phyloP scores from a whole-genome alignment of 1,140 invertebrate genomes.

The Euura saliciscinereae region DNA sequence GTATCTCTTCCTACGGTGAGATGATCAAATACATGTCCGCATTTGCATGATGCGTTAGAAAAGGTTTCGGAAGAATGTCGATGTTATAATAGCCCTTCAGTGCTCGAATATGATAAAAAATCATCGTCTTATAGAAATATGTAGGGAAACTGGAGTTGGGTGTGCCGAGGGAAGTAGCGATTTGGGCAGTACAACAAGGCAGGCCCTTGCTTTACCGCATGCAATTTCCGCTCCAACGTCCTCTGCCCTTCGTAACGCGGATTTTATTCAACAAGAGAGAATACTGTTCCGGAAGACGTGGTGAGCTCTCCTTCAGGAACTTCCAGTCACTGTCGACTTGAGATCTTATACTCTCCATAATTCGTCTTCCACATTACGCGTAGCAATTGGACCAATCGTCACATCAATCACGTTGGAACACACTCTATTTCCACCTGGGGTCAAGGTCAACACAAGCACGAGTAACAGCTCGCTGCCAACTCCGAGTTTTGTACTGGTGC shows the following conservation, averaged over 20 bases:
- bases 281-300: slow-evolving; percentile 39
- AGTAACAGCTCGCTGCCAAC: neutral
- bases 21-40: neutral
- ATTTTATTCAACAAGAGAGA: slow-evolving; percentile 42
- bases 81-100: neutral
- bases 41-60: neutral
- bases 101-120: neutral
- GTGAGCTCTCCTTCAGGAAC: slow-evolving; percentile 19
- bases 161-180: slow-evolving; percentile 37
- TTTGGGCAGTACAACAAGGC: slow-evolving; percentile 32
- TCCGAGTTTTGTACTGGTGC: neutral
- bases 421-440: slow-evolving; percentile 26
- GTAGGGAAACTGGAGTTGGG: slow-evolving; percentile 46
- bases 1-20: slow-evolving; percentile 40
- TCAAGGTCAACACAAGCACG: neutral
- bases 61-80: neutral
- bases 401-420: slow-evolving; percentile 35
- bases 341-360: neutral
- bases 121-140: slow-evolving; percentile 40
- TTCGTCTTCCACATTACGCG: too few relatives aligned
- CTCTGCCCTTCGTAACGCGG: slow-evolving; percentile 42
- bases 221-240: slow-evolving; percentile 45
- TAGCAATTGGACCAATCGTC: slow-evolving; percentile 23
- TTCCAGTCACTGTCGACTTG: too few relatives aligned
- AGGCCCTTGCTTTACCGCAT: slow-evolving; percentile 43